Percentiles rank a stretch among this genome's conserved stretches.
These are phyloP conservation scores for Sinotaia quadrata DNA, from an alignment of 2,888 invertebrate species.

Conservation along the genomic window DNA sequence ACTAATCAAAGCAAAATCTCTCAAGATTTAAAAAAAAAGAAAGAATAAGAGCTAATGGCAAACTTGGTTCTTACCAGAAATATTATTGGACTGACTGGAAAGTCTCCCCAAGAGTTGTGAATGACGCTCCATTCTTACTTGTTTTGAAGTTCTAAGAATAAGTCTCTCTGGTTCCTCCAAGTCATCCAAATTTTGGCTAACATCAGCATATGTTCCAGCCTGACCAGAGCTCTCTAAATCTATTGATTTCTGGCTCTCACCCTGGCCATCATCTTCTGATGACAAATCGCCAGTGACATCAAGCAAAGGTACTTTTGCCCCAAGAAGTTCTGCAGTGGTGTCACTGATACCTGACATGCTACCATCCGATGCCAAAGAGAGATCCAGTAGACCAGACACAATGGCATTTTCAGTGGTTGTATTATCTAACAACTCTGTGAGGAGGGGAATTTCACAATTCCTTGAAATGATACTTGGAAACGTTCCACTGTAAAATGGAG, in stretches of 20 bases:
- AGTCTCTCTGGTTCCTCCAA: background rate
- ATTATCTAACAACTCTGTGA: too few relatives aligned
- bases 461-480: too few relatives aligned
- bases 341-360: background rate
- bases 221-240: constrained; percentile 19
- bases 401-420: too few relatives aligned
- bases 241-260: background rate
- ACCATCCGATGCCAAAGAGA: background rate
- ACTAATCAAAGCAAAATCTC: too few relatives aligned
- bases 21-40: too few relatives aligned
- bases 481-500: too few relatives aligned
- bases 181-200: constrained; percentile 29
- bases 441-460: too few relatives aligned
- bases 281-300: constrained; percentile 4
- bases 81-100: background rate
- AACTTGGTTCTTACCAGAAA: background rate
- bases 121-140: background rate
- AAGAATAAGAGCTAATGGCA: too few relatives aligned
- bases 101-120: background rate
- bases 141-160: too few relatives aligned
- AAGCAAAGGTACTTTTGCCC: background rate
- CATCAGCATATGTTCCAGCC: constrained; percentile 28
- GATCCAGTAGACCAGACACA: too few relatives aligned
- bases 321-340: constrained; percentile 7
- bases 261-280: constrained; percentile 17